Base-by-base conservation (phyloP, 2,113 vertebrate genomes). In the Lophius piscatorius region DNA sequence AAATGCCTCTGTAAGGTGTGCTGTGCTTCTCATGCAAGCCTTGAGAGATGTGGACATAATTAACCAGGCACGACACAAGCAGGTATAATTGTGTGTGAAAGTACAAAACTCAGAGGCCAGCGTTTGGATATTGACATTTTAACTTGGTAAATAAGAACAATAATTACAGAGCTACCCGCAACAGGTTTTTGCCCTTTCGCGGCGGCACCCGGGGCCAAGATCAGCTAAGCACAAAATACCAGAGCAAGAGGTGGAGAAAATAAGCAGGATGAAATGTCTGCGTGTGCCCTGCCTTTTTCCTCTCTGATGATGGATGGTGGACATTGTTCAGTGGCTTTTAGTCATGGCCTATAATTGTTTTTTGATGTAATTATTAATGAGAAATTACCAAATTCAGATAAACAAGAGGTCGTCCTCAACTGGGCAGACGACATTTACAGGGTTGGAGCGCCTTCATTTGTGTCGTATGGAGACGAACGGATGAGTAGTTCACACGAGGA, bases 361-460 rank as follows among this genome's bases (percentile, higher is more conserved):
- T 90, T 91, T 89, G 84, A 91, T 89, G 85, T 88, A 87, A 79
- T 84, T 86, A 89, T 87, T 89, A 90, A 89, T 90, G 86, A 89
- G 84, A 87, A 91, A 89, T 89, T 74, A 84, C 84, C 8, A 9
- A 2, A 84, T 65, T 67, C 70, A 70, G 81, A 89, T 85, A 85
- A 90, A 90, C 90, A 89, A 78, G 58, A 54, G 69, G 57, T 66
- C 69, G 81, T 59, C 69, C 72, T 65, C n/a, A n/a, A 65, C 36
- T 9, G 58, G 57, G 67, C 1, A 18, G 69, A 20, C 23, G 0
- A 5, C 66, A 66, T 72, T 72, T 72, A 70, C 66, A 63, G 39
- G 55, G 18, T 34, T 38, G 57, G 23, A 60, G 64, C 51, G 39
- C 51, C 6, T 11, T 28, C 5, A 4, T 57, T 82, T 44, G 24